Conservation (phyloP, 2,113 vertebrate species). For the Paradisaea rubra region DNA sequence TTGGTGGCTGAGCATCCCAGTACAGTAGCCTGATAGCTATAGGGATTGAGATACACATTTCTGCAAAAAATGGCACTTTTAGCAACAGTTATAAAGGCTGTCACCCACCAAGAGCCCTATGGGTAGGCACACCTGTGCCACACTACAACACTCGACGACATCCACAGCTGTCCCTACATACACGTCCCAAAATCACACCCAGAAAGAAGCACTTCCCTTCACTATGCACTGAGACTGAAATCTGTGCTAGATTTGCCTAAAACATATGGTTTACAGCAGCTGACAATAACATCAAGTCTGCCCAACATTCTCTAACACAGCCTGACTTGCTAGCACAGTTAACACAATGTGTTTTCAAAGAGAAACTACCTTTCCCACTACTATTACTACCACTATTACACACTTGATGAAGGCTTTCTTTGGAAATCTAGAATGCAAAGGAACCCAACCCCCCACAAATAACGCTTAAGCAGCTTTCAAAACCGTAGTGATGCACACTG, state of each 20-base stretch:
- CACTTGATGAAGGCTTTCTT: background rate
- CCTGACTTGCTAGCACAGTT: background rate
- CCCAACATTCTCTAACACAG: background rate
- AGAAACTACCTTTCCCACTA: background rate
- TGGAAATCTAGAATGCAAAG: background rate
- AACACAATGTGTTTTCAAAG: background rate
- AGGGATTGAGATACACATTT: accelerated
- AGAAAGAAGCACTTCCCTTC: background rate
- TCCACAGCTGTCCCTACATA: background rate
- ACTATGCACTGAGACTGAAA: background rate
- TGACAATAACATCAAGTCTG: background rate
- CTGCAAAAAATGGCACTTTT: background rate
- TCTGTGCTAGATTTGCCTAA: background rate
- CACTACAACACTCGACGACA: background rate
- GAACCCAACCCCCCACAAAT: background rate
- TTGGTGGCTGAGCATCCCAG: background rate
- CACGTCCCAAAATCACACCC: background rate
- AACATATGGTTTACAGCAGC: background rate
- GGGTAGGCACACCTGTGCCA: background rate
- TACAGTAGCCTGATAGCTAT: background rate
- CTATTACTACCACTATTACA: background rate
- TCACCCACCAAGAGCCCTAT: accelerated
- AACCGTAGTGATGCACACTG: accelerated
- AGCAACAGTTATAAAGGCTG: background rate
- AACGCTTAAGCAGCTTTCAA: background rate